Evolutionary conservation across 2,113 vertebrate species (phyloP).

Genomic region (Leucoraja erinaceus): DNA sequence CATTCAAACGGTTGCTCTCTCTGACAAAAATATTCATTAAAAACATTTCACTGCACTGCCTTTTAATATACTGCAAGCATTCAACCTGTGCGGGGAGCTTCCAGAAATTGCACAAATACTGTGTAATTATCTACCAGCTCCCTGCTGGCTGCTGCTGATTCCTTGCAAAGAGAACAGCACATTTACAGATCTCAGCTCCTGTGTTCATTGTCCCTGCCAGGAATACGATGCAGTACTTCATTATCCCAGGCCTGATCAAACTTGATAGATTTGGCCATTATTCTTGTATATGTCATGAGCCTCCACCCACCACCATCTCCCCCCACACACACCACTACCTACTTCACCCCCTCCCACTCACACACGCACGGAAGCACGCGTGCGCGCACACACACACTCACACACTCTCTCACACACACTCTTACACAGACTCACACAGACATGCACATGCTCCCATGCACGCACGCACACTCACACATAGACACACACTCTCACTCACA

Average conservation of each 20-base stretch:
- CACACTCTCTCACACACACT: too few relatives aligned
- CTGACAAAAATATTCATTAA: constrained; percentile 87
- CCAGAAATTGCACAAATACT: constrained; percentile 83
- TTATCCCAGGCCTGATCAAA: constrained; percentile 86
- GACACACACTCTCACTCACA: too few relatives aligned
- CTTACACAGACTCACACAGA: too few relatives aligned
- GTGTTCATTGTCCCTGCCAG: constrained; percentile 77
- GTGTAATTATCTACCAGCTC: constrained; percentile 83
- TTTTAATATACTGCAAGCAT: constrained; percentile 74
- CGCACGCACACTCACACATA: too few relatives aligned
- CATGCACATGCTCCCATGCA: too few relatives aligned
- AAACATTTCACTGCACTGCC: constrained; percentile 80
- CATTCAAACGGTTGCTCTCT: constrained; percentile 77
- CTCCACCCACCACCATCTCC: not conserved
- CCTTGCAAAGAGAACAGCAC: constrained; percentile 72
- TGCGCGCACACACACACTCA: too few relatives aligned
- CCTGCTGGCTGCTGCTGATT: constrained; percentile 81
- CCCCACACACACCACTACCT: not conserved
- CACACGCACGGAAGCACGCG: too few relatives aligned
- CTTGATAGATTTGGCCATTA: constrained; percentile 89
- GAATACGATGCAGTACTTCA: constrained; percentile 82
- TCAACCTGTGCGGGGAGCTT: constrained; percentile 75
- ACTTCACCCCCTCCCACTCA: not conserved
- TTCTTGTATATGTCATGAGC: constrained; percentile 75
- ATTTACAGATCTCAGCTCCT: constrained; percentile 71